A percentile compares a stretch with the other conserved stretches of the same genome.
Conservation (phyloP, 2,113 vertebrate genomes). For the Halcyon malimbica region DNA sequence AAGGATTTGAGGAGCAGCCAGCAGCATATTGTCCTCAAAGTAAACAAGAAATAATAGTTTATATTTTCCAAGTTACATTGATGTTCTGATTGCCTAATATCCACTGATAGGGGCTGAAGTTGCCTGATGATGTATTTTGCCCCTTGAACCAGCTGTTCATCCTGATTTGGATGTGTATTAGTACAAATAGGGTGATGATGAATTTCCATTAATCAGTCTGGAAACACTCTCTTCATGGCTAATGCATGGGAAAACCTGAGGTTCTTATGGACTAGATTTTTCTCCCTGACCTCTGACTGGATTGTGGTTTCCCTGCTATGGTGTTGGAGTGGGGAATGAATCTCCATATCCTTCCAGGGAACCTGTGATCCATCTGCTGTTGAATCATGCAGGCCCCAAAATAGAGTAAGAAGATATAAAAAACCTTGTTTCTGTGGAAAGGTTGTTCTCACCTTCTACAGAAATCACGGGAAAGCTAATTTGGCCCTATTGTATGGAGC, state of each 20-base stretch:
- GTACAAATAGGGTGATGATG: neutral
- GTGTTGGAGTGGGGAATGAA: neutral
- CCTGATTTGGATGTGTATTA: neutral
- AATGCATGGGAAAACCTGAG: neutral
- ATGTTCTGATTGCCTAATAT: neutral
- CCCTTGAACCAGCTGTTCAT: neutral
- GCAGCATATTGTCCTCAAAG: neutral
- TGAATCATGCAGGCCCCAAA: neutral
- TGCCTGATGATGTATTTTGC: neutral
- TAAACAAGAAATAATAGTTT: neutral
- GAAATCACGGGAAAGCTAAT: neutral
- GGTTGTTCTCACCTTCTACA: neutral
- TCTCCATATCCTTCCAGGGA: neutral
- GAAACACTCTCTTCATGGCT: neutral
- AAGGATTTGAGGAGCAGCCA: neutral
- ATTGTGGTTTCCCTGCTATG: neutral
- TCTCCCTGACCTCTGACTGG: neutral
- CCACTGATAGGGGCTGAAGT: neutral
- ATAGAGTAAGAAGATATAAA: neutral
- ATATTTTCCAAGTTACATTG: neutral
- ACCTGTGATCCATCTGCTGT: neutral
- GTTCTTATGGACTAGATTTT: neutral
- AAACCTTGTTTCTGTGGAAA: neutral
- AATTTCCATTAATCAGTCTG: neutral
- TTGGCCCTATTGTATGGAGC: neutral